These are phyloP conservation scores for Himalopsyche japonica DNA, from an alignment of 2,888 invertebrate species.

Conservation along the genomic window DNA sequence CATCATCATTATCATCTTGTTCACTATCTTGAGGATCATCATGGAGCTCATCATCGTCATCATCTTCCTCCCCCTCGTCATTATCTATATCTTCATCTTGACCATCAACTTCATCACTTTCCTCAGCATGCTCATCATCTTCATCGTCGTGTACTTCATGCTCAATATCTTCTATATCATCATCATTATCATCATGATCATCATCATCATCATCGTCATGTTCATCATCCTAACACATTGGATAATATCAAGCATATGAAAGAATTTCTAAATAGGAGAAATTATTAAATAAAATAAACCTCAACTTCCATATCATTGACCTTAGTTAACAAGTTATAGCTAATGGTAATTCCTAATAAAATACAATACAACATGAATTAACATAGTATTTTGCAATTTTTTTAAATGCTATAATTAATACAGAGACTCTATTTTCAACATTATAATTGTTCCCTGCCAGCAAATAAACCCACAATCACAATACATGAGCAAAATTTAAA, in stretches of 20 bases:
- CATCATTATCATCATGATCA: constrained; percentile 48
- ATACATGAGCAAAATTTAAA: no score
- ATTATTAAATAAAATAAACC: no score
- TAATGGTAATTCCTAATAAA: no score
- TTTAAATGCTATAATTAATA: no score
- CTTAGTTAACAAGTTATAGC: no score
- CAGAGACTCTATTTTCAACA: no score
- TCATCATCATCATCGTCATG: constrained; percentile 46
- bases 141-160: constrained; percentile 42
- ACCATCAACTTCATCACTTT: constrained; percentile 43
- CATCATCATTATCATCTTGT: constrained; percentile 46
- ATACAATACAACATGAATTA: no score
- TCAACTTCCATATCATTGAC: no score
- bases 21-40: constrained; percentile 46
- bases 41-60: constrained; percentile 46
- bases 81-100: constrained; percentile 42
- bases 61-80: constrained; percentile 44
- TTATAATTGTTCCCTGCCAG: no score
- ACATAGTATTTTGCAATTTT: no score
- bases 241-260: not conserved
- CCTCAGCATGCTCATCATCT: constrained; percentile 47
- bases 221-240: constrained; percentile 46
- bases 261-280: no score
- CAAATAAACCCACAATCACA: no score
- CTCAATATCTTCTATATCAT: constrained; percentile 47